Conservation (phyloP, 92 coral and sea anemone genomes). For the Metridium senile region DNA sequence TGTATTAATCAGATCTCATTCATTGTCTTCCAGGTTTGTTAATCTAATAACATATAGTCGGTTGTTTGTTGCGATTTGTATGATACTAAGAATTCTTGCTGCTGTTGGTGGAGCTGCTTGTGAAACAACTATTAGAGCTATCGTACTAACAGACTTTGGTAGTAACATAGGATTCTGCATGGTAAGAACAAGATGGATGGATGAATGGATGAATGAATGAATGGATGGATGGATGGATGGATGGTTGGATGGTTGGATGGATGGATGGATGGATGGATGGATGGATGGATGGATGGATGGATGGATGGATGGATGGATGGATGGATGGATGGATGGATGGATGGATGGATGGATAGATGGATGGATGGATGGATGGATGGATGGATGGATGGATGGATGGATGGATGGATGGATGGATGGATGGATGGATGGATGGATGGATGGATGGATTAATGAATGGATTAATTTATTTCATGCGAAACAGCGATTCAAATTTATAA, state of each 20-base stretch:
- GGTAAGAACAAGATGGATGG: constrained; percentile 16
- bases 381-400: too few relatives aligned
- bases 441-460: too few relatives aligned
- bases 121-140: constrained; percentile 38
- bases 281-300: background rate
- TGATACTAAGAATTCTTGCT: constrained; percentile 19
- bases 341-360: too few relatives aligned
- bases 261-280: background rate
- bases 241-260: background rate
- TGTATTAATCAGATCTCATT: too few relatives aligned
- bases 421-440: too few relatives aligned
- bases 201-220: background rate
- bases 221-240: background rate
- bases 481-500: too few relatives aligned
- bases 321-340: too few relatives aligned
- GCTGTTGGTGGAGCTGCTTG: constrained; percentile 40
- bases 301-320: too few relatives aligned
- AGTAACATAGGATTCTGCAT: constrained; percentile 25
- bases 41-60: constrained; percentile 17
- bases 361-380: too few relatives aligned
- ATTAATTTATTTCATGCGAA: too few relatives aligned
- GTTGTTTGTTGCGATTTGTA: constrained; percentile 26
- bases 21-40: constrained; percentile 23
- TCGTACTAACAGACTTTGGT: constrained; percentile 33
- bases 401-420: too few relatives aligned